Conservation (phyloP, 2,113 vertebrate species). For the Amblyornis subalaris region DNA sequence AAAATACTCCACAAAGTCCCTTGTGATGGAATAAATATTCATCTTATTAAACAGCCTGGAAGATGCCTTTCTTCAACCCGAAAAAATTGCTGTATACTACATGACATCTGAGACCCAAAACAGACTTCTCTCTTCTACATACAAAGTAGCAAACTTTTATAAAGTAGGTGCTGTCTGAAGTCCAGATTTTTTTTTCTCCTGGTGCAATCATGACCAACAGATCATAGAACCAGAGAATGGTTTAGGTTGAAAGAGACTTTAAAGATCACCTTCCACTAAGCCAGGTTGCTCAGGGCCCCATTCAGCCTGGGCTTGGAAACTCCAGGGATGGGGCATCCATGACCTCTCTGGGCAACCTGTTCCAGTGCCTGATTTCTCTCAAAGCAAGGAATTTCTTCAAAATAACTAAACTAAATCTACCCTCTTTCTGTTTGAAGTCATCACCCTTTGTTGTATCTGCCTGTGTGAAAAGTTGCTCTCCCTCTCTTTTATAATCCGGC, state of each 20-base stretch:
- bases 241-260: background rate
- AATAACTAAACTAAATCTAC: background rate
- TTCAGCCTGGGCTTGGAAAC: background rate
- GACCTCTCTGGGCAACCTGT: background rate
- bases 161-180: background rate
- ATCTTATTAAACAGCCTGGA: background rate
- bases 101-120: background rate
- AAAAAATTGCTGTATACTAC: background rate
- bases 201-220: background rate
- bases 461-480: background rate
- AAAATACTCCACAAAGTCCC: background rate
- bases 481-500: background rate
- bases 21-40: background rate
- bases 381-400: background rate
- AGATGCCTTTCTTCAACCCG: background rate
- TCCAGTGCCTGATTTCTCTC: background rate
- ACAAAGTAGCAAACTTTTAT: background rate
- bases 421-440: background rate
- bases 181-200: background rate
- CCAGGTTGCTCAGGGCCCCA: background rate
- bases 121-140: background rate
- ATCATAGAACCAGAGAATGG: background rate
- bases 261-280: background rate
- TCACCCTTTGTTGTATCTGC: background rate
- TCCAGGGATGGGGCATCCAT: background rate